These are phyloP conservation scores for Oreochromis aureus DNA, from an alignment of 2,113 vertebrate genomes.

Conservation along the genomic window DNA sequence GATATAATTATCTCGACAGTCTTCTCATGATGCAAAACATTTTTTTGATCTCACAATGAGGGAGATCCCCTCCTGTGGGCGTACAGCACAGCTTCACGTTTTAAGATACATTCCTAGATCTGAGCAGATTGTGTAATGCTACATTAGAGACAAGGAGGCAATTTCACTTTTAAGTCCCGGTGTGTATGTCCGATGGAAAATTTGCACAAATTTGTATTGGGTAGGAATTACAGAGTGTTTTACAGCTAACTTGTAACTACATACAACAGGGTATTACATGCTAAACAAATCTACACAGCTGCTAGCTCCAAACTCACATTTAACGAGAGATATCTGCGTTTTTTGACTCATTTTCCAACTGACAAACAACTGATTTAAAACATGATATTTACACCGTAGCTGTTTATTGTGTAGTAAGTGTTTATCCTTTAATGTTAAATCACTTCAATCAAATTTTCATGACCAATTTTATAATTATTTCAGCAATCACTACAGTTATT, in stretches of 20 bases:
- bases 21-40: not conserved
- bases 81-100: not conserved
- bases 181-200: not conserved
- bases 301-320: not conserved
- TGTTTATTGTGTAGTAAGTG: not conserved
- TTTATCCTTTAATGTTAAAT: not conserved
- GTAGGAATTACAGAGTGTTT: not conserved
- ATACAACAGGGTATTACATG: not conserved
- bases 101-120: not conserved
- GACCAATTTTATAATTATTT: not conserved
- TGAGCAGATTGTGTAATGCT: not conserved
- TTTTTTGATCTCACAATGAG: conserved; percentile 1
- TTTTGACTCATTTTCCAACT: not conserved
- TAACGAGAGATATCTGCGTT: not conserved
- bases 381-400: not conserved
- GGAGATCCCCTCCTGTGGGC: not conserved
- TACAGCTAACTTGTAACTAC: not conserved
- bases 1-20: conserved; percentile 3
- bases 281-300: not conserved
- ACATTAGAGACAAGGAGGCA: not conserved
- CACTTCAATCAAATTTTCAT: not conserved
- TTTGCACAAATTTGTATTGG: not conserved
- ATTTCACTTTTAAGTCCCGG: not conserved
- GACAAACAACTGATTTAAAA: not conserved
- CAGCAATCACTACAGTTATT: not conserved